Evolutionary conservation across 2,797 vertebrate genomes (phyloP).

Genomic region (Psittacula echo): DNA sequence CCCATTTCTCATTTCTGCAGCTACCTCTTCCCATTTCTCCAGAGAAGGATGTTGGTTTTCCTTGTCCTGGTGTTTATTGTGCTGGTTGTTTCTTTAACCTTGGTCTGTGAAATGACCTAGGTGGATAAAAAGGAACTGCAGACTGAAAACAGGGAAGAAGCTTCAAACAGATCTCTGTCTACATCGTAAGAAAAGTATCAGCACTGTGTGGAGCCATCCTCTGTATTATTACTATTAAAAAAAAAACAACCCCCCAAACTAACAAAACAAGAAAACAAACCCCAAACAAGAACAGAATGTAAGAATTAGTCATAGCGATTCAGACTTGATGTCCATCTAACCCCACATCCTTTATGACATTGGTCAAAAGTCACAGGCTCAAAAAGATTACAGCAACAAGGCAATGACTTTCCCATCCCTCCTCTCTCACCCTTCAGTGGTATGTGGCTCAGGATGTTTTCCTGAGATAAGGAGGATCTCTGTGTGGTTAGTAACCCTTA

Average conservation of each 20-base stretch:
- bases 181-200: not conserved
- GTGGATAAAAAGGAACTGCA: not conserved
- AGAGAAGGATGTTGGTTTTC: not conserved
- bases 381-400: not conserved
- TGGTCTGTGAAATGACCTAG: not conserved
- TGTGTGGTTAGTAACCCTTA: not conserved
- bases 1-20: not conserved
- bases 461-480: not conserved
- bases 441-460: not conserved
- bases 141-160: not conserved
- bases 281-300: not conserved
- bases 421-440: not conserved
- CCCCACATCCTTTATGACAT: not conserved
- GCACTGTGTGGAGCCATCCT: not conserved
- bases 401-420: not conserved
- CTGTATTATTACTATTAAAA: not conserved
- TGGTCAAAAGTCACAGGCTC: not conserved
- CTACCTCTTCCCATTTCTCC: not conserved
- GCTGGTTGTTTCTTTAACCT: not conserved
- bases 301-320: not conserved
- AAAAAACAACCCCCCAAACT: not conserved
- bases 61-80: not conserved
- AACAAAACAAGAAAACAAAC: not conserved
- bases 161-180: not conserved
- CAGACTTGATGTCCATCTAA: not conserved